Evolutionary conservation across 2,113 vertebrate genomes (phyloP).

Genomic region (Xiphophorus hellerii): DNA sequence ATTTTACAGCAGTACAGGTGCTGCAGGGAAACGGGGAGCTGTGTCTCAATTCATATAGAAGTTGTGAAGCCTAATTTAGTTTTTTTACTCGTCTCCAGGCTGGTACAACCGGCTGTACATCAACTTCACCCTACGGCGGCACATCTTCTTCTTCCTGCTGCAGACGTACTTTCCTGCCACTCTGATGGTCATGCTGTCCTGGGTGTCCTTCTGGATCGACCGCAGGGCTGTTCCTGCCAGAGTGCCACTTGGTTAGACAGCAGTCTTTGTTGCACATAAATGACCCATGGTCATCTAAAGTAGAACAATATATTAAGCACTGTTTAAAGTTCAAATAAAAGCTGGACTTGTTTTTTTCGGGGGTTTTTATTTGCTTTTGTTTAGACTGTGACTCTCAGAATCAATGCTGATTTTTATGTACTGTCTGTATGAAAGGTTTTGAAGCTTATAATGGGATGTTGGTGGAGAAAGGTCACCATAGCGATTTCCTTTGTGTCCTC

Average conservation of each 20-base stretch:
- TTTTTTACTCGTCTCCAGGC: slow-evolving; percentile 69
- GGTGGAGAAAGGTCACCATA: background rate
- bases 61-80: background rate
- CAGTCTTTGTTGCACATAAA: background rate
- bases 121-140: slow-evolving; percentile 86
- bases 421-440: no score
- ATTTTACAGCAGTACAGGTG: slow-evolving; percentile 96
- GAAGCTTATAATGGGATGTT: background rate
- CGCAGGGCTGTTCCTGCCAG: slow-evolving; percentile 87
- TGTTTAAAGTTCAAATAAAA: no score
- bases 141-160: slow-evolving; percentile 90
- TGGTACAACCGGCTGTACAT: slow-evolving; percentile 91
- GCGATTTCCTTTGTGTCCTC: background rate
- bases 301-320: no score
- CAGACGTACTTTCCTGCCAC: slow-evolving; percentile 89
- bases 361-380: no score
- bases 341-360: no score
- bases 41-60: background rate
- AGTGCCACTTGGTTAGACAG: slow-evolving; percentile 84
- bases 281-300: no score
- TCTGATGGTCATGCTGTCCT: slow-evolving; percentile 90
- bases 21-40: background rate
- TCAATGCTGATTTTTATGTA: no score
- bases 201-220: slow-evolving; percentile 91
- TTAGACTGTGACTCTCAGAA: no score